A percentile compares a stretch with the other conserved stretches of the same genome.
Evolutionary conservation across 2,113 vertebrate genomes (phyloP).

Genomic region (Lophura nycthemera): DNA sequence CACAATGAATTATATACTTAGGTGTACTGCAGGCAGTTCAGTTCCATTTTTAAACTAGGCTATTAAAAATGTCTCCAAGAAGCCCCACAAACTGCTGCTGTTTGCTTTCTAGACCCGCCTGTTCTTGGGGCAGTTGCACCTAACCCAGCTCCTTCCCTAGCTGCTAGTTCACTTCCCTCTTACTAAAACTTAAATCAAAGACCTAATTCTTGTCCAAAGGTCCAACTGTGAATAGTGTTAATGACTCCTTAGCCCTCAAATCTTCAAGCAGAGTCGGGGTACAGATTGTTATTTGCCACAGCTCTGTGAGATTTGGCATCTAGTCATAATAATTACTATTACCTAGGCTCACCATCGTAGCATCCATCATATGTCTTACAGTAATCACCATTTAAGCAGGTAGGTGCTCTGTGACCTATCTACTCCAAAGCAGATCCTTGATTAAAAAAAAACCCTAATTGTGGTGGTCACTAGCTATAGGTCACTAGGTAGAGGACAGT

Average conservation of each 20-base stretch:
- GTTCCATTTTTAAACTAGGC: not conserved
- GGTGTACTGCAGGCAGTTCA: not conserved
- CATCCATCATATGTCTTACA: not conserved
- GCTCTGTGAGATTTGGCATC: not conserved
- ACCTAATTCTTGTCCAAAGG: not conserved
- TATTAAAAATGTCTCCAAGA: not conserved
- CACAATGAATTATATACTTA: not conserved
- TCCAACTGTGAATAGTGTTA: not conserved
- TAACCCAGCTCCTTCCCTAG: not conserved
- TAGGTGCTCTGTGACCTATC: not conserved
- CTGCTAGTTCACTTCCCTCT: not conserved
- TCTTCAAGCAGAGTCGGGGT: not conserved
- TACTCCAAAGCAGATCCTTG: not conserved
- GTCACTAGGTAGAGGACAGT: not conserved
- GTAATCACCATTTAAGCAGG: not conserved
- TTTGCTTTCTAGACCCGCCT: not conserved
- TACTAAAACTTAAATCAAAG: not conserved
- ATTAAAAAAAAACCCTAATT: not conserved
- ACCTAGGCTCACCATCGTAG: accelerated
- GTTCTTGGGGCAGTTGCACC: not conserved
- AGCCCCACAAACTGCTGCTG: not conserved
- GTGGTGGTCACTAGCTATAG: not conserved
- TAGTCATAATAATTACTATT: not conserved
- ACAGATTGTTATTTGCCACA: not conserved
- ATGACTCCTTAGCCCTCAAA: not conserved